Evolutionary conservation across 2,888 invertebrate genomes (phyloP), one percentile per base, ranked within the genome.

Genomic region (Campoplex nolae): DNA sequence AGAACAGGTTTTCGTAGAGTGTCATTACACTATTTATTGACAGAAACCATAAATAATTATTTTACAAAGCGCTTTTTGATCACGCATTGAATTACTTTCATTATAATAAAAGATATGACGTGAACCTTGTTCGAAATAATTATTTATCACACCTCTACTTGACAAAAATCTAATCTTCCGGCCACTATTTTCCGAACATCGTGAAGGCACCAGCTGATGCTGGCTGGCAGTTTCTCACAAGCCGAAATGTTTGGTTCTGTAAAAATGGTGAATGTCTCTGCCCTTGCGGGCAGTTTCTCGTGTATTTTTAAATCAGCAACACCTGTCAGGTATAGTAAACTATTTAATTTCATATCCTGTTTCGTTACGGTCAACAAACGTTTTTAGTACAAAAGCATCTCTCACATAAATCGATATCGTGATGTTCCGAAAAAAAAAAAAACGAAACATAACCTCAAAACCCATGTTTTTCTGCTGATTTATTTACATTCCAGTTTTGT

Each of bases 241-340:
- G 54, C 11, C 7, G 68, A 23, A 51, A 35, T 38, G 42, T 76
- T 73, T 28, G 74, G 74, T 51, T 16, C 70, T 51, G 18, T 38
- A 23, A 82, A 81, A 75, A 87, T 84, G 87, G 35, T 38, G 13
- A 84, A 79, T 70, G 56, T 87, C 54, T 54, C 78, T 56, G 67
- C 82, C 54, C 75, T 82, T 23, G 62, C 75, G 48, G 75, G 84
- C 56, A 68, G 79, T 65, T 87, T 87, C 71, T 79, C 82, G 35
- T 84, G 62, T 58, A 79, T 87, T 32, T 13, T 82, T 16, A 87
- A 84, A 51, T 51, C 78, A 13, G 56, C 68, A 35, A 35, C 67
- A 56, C 75, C 81, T 67, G 56, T 54, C 78, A 87, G 87, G 87
- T 87, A 87, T 23, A 11, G 11, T 75, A 58, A 28, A 70, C 48